These are phyloP conservation scores for Vidua chalybeata DNA, from an alignment of 2,113 vertebrate species.

Conservation along the genomic window DNA sequence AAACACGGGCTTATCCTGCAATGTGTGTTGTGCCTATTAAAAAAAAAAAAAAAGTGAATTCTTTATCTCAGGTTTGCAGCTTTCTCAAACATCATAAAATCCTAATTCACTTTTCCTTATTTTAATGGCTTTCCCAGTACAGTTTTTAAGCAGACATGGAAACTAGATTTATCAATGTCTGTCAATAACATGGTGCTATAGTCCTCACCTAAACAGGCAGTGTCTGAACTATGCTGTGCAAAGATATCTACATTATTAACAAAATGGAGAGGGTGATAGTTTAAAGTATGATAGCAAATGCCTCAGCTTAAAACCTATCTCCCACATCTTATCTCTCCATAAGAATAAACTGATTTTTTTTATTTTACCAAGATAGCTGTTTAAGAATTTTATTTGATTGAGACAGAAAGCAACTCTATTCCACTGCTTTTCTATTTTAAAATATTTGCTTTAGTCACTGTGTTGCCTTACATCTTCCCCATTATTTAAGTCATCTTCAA, in stretches of 20 bases:
- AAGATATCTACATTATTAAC: neutral
- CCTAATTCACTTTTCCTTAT: conserved; percentile 32
- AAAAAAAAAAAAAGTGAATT: neutral
- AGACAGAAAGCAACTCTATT: neutral
- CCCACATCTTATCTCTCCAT: neutral
- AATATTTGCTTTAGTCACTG: neutral
- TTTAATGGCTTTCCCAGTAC: conserved; percentile 21
- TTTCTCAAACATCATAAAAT: conserved; percentile 47
- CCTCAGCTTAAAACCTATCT: neutral
- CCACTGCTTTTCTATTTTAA: neutral
- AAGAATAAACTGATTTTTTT: neutral
- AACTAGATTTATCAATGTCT: neutral
- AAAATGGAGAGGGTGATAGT: neutral
- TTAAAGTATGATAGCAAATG: neutral
- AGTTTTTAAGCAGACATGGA: conserved; percentile 13
- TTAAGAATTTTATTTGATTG: neutral
- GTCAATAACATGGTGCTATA: neutral
- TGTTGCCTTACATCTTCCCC: neutral
- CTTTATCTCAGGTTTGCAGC: conserved; percentile 59
- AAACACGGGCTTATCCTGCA: neutral
- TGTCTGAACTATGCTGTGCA: neutral
- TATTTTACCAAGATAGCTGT: neutral
- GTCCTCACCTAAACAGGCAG: neutral
- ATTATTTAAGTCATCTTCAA: neutral
- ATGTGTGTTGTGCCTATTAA: neutral